Evolutionary conservation across 2,888 invertebrate species (phyloP).

Genomic region (Volucella bombylans): DNA sequence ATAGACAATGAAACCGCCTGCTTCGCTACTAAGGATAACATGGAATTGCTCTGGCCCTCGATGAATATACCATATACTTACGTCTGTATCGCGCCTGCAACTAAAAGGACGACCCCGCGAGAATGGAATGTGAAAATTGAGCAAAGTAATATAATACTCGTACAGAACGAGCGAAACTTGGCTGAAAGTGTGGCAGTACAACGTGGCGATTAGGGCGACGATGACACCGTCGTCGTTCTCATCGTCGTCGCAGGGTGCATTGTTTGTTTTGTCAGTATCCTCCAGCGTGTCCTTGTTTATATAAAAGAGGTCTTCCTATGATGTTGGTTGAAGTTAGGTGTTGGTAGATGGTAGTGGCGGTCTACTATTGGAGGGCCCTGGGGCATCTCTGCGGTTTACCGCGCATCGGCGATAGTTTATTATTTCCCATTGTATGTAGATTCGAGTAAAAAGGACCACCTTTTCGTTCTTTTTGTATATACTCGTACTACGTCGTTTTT

Average conservation of each 20-base stretch:
- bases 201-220: not conserved
- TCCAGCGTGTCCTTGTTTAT: conserved; percentile 61
- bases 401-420: conserved; percentile 68
- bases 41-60: conserved; percentile 31
- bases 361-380: conserved; percentile 19
- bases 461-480: not conserved
- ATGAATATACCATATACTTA: not conserved
- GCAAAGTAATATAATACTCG: no score
- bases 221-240: not conserved
- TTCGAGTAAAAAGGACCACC: conserved; percentile 17
- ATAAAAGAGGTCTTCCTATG: conserved; percentile 36
- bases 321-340: conserved; percentile 10
- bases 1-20: conserved; percentile 59
- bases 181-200: conserved; percentile 24
- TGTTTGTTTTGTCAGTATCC: conserved; percentile 65
- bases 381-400: conserved; percentile 60
- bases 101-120: conserved; percentile 19
- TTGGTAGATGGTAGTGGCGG: conserved; percentile 38
- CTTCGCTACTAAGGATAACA: conserved; percentile 47
- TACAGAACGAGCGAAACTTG: conserved; percentile 54
- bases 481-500: no score
- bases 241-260: conserved; percentile 25
- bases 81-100: not conserved
- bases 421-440: conserved; percentile 61
- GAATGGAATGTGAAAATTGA: conserved; percentile 39